Evolutionary conservation across 2,113 vertebrate species (phyloP).

Genomic region (Nothoprocta pentlandii): DNA sequence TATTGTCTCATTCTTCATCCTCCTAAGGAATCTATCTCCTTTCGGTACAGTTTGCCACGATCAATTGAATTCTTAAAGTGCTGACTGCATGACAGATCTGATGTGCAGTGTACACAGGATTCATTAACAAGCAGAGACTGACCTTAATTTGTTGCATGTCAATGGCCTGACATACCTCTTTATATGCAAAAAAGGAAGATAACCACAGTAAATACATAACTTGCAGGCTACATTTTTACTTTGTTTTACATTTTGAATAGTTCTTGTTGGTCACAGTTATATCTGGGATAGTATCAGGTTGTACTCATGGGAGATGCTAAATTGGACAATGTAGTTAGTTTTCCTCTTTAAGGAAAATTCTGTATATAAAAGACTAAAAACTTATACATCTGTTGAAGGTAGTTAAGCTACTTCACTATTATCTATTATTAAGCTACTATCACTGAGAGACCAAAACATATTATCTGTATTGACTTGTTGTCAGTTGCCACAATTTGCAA

Average conservation of each 20-base stretch:
- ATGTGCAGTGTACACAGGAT: accelerated
- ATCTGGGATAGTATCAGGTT: background rate
- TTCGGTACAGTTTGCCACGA: background rate
- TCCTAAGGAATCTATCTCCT: background rate
- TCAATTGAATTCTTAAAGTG: background rate
- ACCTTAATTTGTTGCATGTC: background rate
- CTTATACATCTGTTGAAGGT: background rate
- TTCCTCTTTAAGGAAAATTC: background rate
- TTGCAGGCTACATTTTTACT: background rate
- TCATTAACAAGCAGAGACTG: background rate
- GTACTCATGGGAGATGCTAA: background rate
- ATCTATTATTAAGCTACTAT: background rate
- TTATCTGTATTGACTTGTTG: background rate
- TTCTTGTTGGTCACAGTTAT: background rate
- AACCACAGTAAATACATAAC: accelerated
- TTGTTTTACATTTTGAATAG: background rate
- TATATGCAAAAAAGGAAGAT: accelerated
- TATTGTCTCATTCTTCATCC: background rate
- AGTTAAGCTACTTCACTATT: background rate
- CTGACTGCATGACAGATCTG: background rate
- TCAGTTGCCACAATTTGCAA: background rate
- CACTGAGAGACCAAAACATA: background rate
- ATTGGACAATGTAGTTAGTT: background rate
- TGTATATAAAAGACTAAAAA: background rate
- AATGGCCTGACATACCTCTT: accelerated